phyloP scores from a whole-genome alignment of 2,888 invertebrate species.

The Rugalucina vietnamica region DNA sequence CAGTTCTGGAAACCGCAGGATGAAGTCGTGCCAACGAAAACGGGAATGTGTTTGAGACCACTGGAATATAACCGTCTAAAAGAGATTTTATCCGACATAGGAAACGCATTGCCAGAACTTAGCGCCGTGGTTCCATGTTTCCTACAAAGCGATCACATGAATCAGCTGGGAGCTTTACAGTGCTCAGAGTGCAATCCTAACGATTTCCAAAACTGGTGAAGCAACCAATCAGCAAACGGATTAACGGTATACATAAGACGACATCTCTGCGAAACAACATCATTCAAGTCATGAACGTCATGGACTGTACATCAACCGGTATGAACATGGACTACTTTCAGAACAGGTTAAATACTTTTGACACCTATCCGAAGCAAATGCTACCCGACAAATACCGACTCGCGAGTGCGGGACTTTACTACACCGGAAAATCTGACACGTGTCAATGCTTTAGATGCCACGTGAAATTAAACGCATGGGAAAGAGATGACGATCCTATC shows the following conservation, averaged over 20 bases:
- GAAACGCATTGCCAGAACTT: conserved; percentile 23
- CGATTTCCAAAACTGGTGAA: conserved; percentile 13
- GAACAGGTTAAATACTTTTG: not conserved
- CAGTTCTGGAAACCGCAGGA: conserved; percentile 48
- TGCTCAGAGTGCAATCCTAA: conserved; percentile 41
- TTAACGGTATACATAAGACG: too few relatives aligned
- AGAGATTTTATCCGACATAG: conserved; percentile 22
- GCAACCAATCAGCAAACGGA: not conserved
- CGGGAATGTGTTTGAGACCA: conserved; percentile 40
- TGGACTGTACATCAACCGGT: not conserved
- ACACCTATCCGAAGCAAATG: conserved; percentile 8
- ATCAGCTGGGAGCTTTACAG: conserved; percentile 30
- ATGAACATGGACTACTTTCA: conserved; percentile 5
- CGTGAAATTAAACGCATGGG: not conserved
- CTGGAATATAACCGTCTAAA: conserved; percentile 34
- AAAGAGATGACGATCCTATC: not conserved
- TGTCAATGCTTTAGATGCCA: not conserved
- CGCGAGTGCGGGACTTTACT: conserved; percentile 13
- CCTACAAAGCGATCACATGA: conserved; percentile 31
- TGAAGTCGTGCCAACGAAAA: conserved; percentile 31
- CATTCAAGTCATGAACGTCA: not conserved
- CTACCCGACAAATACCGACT: not conserved
- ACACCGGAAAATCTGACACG: conserved; percentile 7
- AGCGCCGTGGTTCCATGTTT: conserved; percentile 11
- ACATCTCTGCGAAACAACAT: too few relatives aligned